Conservation (phyloP, 2,888 invertebrate genomes). For the Pyralis farinalis region DNA sequence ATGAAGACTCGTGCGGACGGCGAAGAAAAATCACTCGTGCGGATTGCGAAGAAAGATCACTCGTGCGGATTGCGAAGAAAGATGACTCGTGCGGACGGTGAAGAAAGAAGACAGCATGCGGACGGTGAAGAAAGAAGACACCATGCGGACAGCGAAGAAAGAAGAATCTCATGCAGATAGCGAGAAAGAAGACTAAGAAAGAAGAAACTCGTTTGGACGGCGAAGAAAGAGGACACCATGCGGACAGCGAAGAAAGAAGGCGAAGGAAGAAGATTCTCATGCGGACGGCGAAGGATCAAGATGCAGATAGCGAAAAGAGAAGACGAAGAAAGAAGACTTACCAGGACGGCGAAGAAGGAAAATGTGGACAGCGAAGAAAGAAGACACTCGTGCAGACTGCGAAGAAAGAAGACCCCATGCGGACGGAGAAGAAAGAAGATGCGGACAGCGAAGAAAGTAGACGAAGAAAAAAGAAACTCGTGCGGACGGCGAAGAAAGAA, state of each 20-base stretch:
- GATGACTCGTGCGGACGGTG: background rate
- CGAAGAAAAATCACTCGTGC: conserved; percentile 7
- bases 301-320: conserved; percentile 3
- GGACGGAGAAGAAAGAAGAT: background rate
- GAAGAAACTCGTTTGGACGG: background rate
- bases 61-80: conserved; percentile 6
- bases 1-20: conserved; percentile 6
- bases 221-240: background rate
- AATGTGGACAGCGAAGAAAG: background rate
- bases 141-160: background rate
- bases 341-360: background rate
- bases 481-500: conserved; percentile 12
- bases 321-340: conserved; percentile 2
- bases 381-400: conserved; percentile 4
- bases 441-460: conserved; percentile 3
- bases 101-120: background rate
- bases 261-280: conserved; percentile 1
- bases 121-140: background rate
- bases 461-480: conserved; percentile 7
- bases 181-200: background rate
- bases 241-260: conserved; percentile 5
- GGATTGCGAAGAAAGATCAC: conserved; percentile 9
- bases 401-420: conserved; percentile 12
- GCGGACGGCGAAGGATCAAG: conserved; percentile 1
- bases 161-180: background rate